Evolutionary conservation across 2,113 vertebrate species (phyloP).

Genomic region (Gila orcuttii): DNA sequence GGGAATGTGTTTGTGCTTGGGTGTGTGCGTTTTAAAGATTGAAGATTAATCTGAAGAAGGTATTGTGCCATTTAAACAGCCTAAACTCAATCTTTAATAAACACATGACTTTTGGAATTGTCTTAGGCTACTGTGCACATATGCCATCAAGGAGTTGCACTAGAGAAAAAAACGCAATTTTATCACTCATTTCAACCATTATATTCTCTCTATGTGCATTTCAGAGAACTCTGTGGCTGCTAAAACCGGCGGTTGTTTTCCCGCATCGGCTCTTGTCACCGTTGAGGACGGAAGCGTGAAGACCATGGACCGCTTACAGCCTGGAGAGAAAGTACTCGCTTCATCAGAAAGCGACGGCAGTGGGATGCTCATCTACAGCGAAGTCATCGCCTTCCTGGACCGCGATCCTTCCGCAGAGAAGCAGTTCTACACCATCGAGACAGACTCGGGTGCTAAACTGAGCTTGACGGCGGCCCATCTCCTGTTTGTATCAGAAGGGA

Average conservation of each 20-base stretch:
- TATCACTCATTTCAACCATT: not conserved
- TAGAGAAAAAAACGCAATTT: not conserved
- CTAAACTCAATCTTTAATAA: not conserved
- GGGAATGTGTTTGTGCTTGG: not conserved
- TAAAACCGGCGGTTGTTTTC: slow-evolving; percentile 96
- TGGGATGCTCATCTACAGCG: slow-evolving; percentile 84
- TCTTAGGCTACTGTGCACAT: not conserved
- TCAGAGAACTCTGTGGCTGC: slow-evolving; percentile 96
- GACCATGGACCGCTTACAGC: slow-evolving; percentile 81
- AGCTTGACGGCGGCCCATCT: slow-evolving; percentile 90
- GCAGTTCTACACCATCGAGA: slow-evolving; percentile 86
- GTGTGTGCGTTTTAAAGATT: slow-evolving; percentile 22
- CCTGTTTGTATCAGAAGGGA: slow-evolving; percentile 82
- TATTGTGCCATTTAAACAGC: slow-evolving; percentile 13
- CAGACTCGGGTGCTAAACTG: slow-evolving; percentile 78
- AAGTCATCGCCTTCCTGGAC: slow-evolving; percentile 91
- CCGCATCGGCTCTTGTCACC: slow-evolving; percentile 80
- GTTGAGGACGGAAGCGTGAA: slow-evolving; percentile 80
- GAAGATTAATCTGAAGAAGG: slow-evolving; percentile 27
- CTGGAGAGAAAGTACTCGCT: slow-evolving; percentile 87
- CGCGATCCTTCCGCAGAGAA: slow-evolving; percentile 75
- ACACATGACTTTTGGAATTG: not conserved
- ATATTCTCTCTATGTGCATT: slow-evolving; percentile 47
- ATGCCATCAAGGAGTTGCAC: not conserved
- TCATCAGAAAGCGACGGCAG: slow-evolving; percentile 80